Evolutionary conservation across 2,113 vertebrate species (phyloP).

Genomic region (Barbus barbus): DNA sequence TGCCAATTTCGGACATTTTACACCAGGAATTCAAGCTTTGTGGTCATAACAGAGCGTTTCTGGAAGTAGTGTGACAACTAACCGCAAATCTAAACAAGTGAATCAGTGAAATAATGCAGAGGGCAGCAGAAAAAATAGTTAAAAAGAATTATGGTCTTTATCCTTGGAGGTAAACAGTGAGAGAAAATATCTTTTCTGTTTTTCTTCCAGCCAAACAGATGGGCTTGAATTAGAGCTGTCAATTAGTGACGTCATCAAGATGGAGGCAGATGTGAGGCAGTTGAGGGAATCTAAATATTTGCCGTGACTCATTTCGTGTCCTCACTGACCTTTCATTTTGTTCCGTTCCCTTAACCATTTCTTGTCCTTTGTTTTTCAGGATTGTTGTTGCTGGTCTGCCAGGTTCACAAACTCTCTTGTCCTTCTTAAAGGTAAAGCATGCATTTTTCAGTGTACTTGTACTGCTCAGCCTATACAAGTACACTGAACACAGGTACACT

Average conservation of each 20-base stretch:
- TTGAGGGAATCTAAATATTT: constrained; percentile 28
- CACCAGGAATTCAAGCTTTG: neutral
- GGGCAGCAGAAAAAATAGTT: constrained; percentile 11
- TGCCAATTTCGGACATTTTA: neutral
- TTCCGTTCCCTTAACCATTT: neutral
- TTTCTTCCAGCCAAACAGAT: constrained; percentile 8
- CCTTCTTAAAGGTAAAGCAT: no score
- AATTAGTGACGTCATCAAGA: constrained; percentile 4
- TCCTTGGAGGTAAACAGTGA: constrained; percentile 3
- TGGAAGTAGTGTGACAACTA: neutral
- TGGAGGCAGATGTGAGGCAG: constrained; percentile 24
- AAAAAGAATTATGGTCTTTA: neutral
- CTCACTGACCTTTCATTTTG: neutral
- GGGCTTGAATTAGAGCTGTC: constrained; percentile 5
- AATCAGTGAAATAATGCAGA: neutral
- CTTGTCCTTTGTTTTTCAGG: constrained; percentile 1
- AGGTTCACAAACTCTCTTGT: neutral
- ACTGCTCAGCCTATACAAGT: no score
- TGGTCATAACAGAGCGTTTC: neutral
- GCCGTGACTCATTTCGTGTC: constrained; percentile 1
- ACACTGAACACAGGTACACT: no score
- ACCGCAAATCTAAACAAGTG: neutral
- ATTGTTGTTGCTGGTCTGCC: neutral
- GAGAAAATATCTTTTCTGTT: neutral
- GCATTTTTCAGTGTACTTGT: no score